These are phyloP conservation scores for Murina feae DNA, from an alignment of 2,113 vertebrate species.

Conservation along the genomic window DNA sequence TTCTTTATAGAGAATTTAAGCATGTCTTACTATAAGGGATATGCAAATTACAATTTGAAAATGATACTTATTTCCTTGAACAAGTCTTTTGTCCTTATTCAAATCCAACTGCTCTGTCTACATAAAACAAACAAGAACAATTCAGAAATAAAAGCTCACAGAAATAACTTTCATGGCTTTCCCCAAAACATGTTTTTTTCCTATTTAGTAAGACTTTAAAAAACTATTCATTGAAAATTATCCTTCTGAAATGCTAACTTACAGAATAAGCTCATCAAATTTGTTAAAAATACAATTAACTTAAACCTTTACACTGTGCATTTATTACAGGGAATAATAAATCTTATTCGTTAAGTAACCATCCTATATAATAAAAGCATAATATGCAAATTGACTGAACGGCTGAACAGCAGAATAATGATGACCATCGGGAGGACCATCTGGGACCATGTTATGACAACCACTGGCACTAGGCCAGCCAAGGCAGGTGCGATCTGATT, in stretches of 20 bases:
- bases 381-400: too few species aligned
- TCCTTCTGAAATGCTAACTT: not conserved
- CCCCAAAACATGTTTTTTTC: not conserved
- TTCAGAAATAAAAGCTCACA: not conserved
- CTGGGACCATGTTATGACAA: too few species aligned
- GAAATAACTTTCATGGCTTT: not conserved
- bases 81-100: not conserved
- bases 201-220: conserved; percentile 31
- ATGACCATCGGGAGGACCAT: too few species aligned
- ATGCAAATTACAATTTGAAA: conserved; percentile 25
- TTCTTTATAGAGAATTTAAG: not conserved
- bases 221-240: not conserved
- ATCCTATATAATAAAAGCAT: not conserved
- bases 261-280: not conserved
- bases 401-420: too few species aligned
- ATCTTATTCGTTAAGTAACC: not conserved
- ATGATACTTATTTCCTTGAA: not conserved
- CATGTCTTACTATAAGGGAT: not conserved
- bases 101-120: not conserved
- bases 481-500: too few species aligned
- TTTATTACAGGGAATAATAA: not conserved
- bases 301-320: not conserved
- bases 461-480: too few species aligned
- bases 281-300: not conserved
- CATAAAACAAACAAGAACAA: conserved; percentile 26